Percentiles rank a stretch among this genome's conserved stretches.
These are phyloP conservation scores for Drosophila rufa DNA, from an alignment of 1,140 invertebrate species.

Conservation along the genomic window DNA sequence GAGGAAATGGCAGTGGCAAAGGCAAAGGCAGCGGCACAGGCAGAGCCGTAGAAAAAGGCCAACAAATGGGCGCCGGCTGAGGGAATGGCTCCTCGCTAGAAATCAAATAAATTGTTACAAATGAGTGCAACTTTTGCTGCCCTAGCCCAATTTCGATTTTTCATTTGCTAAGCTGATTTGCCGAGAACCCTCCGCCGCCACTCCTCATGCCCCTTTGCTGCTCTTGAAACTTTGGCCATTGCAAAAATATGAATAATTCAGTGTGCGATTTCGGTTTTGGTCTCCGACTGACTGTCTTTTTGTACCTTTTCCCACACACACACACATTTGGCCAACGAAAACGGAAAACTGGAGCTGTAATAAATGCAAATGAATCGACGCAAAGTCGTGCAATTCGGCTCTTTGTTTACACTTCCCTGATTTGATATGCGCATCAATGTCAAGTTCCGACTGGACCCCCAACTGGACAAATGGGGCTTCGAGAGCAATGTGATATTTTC, in stretches of 20 bases:
- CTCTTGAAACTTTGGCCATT: conserved; percentile 43
- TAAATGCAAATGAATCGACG: conserved; percentile 78
- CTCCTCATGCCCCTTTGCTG: not conserved
- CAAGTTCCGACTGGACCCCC: conserved; percentile 26
- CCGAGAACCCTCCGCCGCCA: not conserved
- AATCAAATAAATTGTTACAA: conserved; percentile 84
- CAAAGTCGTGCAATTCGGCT: conserved; percentile 67
- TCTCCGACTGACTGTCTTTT: conserved; percentile 46
- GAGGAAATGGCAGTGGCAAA: conserved; percentile 7
- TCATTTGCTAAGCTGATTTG: conserved; percentile 78
- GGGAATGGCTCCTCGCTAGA: conserved; percentile 41
- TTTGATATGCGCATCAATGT: conserved; percentile 71
- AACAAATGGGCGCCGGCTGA: conserved; percentile 36
- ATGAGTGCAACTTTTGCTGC: conserved; percentile 78
- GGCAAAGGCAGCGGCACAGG: conserved; percentile 22
- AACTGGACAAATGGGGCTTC: conserved; percentile 23
- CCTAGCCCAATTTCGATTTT: conserved; percentile 65
- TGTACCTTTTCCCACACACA: conserved; percentile 37
- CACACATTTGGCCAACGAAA: conserved; percentile 13
- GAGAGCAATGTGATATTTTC: conserved; percentile 33
- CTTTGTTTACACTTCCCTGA: conserved; percentile 72
- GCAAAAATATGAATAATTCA: conserved; percentile 79
- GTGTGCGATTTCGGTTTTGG: conserved; percentile 58
- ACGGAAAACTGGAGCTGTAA: conserved; percentile 42
- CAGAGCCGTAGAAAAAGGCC: conserved; percentile 3